Conservation (phyloP, 1,140 invertebrate genomes). For the Drosophila sproati region DNA sequence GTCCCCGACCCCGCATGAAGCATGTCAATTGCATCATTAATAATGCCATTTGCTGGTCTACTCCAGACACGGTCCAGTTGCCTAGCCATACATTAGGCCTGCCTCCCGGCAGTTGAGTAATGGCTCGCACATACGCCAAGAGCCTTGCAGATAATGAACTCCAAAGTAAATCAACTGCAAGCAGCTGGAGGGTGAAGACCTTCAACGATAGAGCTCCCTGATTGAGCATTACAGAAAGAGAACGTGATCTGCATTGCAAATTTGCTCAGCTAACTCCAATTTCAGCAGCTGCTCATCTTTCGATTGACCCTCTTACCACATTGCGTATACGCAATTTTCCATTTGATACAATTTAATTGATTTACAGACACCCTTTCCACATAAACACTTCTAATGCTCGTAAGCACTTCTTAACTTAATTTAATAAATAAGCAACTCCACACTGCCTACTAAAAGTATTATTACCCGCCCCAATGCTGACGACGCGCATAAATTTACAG, state of each 20-base stretch:
- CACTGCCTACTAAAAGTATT: not conserved
- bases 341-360: constrained; percentile 36
- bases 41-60: constrained; percentile 60
- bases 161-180: constrained; percentile 7
- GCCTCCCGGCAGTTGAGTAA: constrained; percentile 55
- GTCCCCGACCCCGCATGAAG: constrained; percentile 13
- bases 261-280: not conserved
- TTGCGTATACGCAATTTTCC: constrained; percentile 40
- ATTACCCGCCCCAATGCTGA: not conserved
- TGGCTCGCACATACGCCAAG: constrained; percentile 49
- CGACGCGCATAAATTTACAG: constrained; percentile 7
- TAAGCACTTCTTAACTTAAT: constrained; percentile 8
- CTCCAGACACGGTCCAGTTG: constrained; percentile 21
- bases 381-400: constrained; percentile 12
- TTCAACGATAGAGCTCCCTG: constrained; percentile 14
- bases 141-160: constrained; percentile 65
- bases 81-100: constrained; percentile 52
- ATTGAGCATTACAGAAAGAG: constrained; percentile 32
- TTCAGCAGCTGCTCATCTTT: constrained; percentile 5
- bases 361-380: constrained; percentile 7
- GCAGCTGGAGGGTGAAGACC: not conserved
- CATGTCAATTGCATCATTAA: constrained; percentile 78
- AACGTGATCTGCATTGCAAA: constrained; percentile 55
- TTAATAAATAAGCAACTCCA: constrained; percentile 34
- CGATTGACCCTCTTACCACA: not conserved